phyloP scores from a whole-genome alignment of 2,113 vertebrate species.

The Jacana jacana region DNA sequence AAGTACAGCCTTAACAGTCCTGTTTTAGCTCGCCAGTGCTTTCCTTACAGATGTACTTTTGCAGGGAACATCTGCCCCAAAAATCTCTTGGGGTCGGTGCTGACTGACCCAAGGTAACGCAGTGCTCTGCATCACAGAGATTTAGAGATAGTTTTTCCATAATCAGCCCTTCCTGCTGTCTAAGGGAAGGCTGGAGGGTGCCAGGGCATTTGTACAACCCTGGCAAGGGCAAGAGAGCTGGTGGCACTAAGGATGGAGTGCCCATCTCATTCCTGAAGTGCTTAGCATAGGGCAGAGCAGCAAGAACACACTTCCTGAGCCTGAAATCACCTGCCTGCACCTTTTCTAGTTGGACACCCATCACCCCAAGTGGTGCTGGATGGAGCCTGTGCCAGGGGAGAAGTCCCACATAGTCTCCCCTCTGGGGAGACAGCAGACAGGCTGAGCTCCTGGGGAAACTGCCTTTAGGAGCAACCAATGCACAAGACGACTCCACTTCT shows the following conservation, averaged over 20 bases:
- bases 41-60: not conserved
- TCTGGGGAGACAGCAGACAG: not conserved
- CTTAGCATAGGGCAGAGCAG: not conserved
- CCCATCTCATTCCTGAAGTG: not conserved
- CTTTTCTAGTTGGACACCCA: not conserved
- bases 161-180: fast-evolving
- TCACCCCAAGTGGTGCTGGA: not conserved
- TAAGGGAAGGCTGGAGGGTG: not conserved
- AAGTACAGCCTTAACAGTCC: not conserved
- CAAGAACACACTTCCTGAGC: not conserved
- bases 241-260: not conserved
- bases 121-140: not conserved
- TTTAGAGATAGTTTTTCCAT: not conserved
- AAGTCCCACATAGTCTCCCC: not conserved
- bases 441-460: not conserved
- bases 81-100: not conserved
- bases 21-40: fast-evolving
- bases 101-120: fast-evolving
- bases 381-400: not conserved
- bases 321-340: not conserved
- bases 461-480: fast-evolving
- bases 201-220: not conserved
- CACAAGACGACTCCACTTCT: not conserved
- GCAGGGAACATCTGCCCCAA: not conserved
- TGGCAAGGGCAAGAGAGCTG: not conserved